Conservation (phyloP, 2,888 invertebrate species). For the Drosophila suboccidentalis region DNA sequence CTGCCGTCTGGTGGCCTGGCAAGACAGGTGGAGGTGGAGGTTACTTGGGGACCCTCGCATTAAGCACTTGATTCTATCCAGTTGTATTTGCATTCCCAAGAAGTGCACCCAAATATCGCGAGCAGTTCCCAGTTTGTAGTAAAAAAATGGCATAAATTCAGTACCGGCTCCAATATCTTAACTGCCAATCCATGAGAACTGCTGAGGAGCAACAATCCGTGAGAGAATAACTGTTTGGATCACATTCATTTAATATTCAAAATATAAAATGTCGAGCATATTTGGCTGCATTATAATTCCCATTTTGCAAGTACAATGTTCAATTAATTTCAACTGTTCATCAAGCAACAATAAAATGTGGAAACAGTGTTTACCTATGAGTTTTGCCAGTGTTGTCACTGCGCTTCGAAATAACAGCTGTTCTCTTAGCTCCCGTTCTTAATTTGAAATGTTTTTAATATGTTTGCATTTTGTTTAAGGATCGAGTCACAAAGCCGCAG, state of each 20-base stretch:
- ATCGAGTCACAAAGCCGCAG: slow-evolving; percentile 85
- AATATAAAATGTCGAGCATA: not conserved
- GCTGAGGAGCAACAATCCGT: not conserved
- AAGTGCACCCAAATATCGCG: not conserved
- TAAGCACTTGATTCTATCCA: slow-evolving; percentile 23
- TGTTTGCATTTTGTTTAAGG: slow-evolving; percentile 76
- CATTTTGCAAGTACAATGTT: not conserved
- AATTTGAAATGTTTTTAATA: too few species aligned
- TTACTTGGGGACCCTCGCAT: slow-evolving; percentile 25
- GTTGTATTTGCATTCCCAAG: slow-evolving; percentile 13
- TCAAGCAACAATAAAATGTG: not conserved
- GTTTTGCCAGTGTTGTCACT: slow-evolving; percentile 10
- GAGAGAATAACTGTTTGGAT: not conserved
- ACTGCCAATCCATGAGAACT: not conserved
- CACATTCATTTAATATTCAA: not conserved
- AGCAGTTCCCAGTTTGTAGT: not conserved
- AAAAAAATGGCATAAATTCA: not conserved
- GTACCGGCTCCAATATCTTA: slow-evolving; percentile 1
- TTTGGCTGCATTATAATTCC: not conserved
- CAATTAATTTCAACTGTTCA: not conserved
- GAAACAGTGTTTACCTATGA: slow-evolving; percentile 7
- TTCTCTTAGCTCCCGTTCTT: not conserved
- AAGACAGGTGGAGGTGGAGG: slow-evolving; percentile 36
- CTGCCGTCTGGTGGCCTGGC: slow-evolving; percentile 20
- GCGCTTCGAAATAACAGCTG: slow-evolving; percentile 6